Conservation (phyloP, 2,888 invertebrate species). For the Flexamia atlantica region DNA sequence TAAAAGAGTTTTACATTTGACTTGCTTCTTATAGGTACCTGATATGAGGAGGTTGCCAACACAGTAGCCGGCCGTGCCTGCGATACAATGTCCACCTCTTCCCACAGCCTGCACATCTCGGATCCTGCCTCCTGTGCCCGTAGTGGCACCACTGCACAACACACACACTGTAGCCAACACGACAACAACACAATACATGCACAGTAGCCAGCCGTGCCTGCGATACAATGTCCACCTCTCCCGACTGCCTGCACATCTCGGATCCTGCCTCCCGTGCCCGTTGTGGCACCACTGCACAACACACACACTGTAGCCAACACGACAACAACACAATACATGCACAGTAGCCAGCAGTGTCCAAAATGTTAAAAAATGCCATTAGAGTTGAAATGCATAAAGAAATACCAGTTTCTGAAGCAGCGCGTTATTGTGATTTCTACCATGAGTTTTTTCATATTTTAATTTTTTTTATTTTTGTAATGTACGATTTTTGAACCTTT, state of each 20-base stretch:
- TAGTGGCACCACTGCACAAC: constrained; percentile 91
- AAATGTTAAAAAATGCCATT: too few relatives aligned
- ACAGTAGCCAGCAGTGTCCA: too few relatives aligned
- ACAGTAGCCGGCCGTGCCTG: constrained; percentile 97
- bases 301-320: too few relatives aligned
- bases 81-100: constrained; percentile 94
- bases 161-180: not conserved
- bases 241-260: constrained; percentile 98
- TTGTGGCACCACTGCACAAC: constrained; percentile 91
- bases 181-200: too few relatives aligned
- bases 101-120: constrained; percentile 98
- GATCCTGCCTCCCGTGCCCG: constrained; percentile 97
- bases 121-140: constrained; percentile 97
- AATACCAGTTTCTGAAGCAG: too few relatives aligned
- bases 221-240: constrained; percentile 94
- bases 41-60: constrained; percentile 96
- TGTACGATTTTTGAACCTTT: too few relatives aligned
- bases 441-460: too few relatives aligned
- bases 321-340: too few relatives aligned
- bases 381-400: too few relatives aligned
- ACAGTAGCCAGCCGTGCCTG: constrained; percentile 97
- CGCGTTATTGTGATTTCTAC: too few relatives aligned
- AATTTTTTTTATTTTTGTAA: too few relatives aligned
- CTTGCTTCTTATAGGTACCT: constrained; percentile 81
- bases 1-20: too few relatives aligned